A percentile compares a stretch with the other conserved stretches of the same genome.
Evolutionary conservation across 2,113 vertebrate species (phyloP).

Genomic region (Tenrec ecaudatus): DNA sequence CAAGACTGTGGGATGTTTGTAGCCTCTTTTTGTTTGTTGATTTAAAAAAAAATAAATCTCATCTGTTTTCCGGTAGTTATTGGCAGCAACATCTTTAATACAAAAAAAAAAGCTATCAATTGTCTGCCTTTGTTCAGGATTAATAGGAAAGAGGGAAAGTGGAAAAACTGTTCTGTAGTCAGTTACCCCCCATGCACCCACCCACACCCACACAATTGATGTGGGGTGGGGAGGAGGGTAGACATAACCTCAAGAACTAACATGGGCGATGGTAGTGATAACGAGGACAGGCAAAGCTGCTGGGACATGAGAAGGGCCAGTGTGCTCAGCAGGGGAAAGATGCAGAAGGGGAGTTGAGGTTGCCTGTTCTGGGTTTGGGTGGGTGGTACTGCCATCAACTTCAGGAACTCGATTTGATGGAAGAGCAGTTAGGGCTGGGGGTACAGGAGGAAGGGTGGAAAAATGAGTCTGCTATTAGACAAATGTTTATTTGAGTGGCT

Average conservation of each 20-base stretch:
- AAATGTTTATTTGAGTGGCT: too few species aligned
- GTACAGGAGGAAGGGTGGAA: too few species aligned
- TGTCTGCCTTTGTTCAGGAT: not conserved
- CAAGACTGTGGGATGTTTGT: accelerated
- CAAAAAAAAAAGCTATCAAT: not conserved
- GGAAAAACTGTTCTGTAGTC: not conserved
- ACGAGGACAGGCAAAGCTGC: not conserved
- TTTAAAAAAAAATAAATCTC: not conserved
- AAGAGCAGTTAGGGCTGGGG: too few species aligned
- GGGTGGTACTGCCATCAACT: not conserved
- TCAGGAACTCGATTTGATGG: not conserved
- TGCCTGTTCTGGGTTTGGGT: not conserved
- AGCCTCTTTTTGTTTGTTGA: not conserved
- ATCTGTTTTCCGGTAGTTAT: not conserved
- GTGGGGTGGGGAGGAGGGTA: too few species aligned
- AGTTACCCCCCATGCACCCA: too few species aligned
- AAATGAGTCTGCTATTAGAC: too few species aligned
- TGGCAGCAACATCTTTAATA: not conserved
- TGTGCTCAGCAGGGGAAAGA: not conserved
- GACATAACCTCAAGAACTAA: not conserved
- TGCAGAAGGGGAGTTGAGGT: not conserved
- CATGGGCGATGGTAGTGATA: too few species aligned
- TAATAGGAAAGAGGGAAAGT: not conserved
- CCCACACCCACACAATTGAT: too few species aligned
- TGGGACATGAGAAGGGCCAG: not conserved